phyloP scores from a whole-genome alignment of 2,113 vertebrate species.

The Oncorhynchus tshawytscha region DNA sequence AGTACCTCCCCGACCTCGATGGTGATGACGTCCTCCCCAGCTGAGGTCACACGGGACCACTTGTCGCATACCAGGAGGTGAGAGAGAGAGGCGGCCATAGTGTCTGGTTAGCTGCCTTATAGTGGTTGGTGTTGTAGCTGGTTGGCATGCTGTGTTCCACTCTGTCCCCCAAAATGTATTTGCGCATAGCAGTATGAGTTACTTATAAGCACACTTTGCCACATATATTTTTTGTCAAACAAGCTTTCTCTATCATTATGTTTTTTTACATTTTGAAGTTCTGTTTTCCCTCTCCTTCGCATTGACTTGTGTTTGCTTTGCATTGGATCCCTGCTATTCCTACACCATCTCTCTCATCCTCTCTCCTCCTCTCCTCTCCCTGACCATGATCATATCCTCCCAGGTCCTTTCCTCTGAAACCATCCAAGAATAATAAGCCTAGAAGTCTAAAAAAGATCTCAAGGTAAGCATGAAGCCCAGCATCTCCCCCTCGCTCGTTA shows the following conservation, averaged over 20 bases:
- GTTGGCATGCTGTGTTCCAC: too few relatives aligned
- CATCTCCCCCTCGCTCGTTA: background rate
- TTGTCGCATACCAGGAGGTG: conserved; percentile 70
- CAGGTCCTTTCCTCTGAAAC: background rate
- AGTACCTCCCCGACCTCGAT: background rate
- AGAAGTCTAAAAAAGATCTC: too few relatives aligned
- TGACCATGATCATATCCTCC: background rate
- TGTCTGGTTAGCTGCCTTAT: too few relatives aligned
- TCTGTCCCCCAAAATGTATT: too few relatives aligned
- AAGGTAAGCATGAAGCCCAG: background rate
- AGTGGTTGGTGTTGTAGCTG: too few relatives aligned
- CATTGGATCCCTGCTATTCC: background rate
- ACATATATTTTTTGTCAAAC: too few relatives aligned
- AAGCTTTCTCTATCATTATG: too few relatives aligned
- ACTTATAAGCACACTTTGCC: too few relatives aligned
- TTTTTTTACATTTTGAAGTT: background rate
- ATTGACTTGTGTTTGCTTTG: background rate
- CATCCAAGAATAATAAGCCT: background rate
- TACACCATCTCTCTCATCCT: background rate
- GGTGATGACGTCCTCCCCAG: conserved; percentile 33
- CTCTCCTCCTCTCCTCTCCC: background rate
- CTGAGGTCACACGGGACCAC: conserved; percentile 39
- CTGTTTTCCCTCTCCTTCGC: too few relatives aligned
- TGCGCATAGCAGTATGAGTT: too few relatives aligned
- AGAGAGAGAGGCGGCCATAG: conserved; percentile 15